Conservation (phyloP, 2,888 invertebrate genomes). For the Isoperla grammatica region DNA sequence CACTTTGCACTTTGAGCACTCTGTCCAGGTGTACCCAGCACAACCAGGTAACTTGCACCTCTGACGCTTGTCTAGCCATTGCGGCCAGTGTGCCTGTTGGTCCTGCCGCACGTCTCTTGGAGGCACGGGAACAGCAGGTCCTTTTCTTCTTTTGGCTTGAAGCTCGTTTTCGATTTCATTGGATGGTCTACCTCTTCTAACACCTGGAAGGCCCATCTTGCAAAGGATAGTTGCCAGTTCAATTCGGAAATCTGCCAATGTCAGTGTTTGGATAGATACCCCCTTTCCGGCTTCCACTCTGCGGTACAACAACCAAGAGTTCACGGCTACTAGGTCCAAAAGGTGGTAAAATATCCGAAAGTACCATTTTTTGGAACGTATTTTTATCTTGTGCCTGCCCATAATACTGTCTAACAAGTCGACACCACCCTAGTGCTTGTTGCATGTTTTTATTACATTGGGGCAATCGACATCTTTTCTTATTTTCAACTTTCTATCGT, state of each 20-base stretch:
- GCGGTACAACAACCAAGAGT: slow-evolving; percentile 1
- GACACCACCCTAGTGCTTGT: slow-evolving; percentile 31
- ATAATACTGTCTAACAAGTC: slow-evolving; percentile 16
- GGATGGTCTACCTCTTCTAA: neutral
- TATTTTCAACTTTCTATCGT: slow-evolving; percentile 27
- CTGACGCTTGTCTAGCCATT: neutral
- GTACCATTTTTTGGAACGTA: slow-evolving; percentile 18
- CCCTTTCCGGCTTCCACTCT: neutral
- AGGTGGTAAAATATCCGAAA: neutral
- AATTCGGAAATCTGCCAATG: slow-evolving; percentile 10
- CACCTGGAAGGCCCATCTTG: neutral
- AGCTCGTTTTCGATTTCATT: slow-evolving; percentile 1
- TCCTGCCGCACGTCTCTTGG: slow-evolving; percentile 13
- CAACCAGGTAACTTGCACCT: slow-evolving; percentile 13
- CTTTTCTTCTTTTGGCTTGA: slow-evolving; percentile 5
- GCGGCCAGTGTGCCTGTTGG: neutral
- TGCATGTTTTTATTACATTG: slow-evolving; percentile 29
- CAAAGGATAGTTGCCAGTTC: slow-evolving; percentile 5
- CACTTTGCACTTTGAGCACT: neutral
- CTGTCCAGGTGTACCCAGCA: neutral
- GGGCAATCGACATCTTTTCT: slow-evolving; percentile 26
- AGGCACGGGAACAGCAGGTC: slow-evolving; percentile 1
- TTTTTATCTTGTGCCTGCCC: slow-evolving; percentile 6
- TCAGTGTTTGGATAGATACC: neutral
- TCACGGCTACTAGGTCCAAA: neutral